Percentiles rank a stretch among this genome's conserved stretches.
Conservation (phyloP, 2,797 vertebrate genomes). For the Loris lydekkerianus region DNA sequence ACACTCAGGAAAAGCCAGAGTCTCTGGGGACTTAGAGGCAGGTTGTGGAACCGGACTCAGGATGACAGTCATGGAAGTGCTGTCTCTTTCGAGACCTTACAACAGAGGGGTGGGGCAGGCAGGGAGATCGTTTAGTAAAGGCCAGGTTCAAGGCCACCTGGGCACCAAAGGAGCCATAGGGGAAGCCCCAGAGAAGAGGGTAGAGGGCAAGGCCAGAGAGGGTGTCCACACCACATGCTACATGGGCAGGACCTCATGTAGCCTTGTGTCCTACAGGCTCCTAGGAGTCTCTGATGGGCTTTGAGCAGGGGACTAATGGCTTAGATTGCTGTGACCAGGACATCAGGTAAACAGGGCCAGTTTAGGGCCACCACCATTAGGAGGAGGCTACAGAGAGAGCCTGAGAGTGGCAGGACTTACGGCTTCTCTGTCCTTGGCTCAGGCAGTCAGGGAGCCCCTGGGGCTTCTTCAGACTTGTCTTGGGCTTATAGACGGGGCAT, state of each 20-base stretch:
- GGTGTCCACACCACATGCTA: no score
- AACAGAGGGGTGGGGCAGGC: not conserved
- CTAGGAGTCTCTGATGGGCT: not conserved
- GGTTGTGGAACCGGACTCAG: not conserved
- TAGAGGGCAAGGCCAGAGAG: no score
- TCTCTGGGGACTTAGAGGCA: not conserved
- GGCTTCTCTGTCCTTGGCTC: not conserved
- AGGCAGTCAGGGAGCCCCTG: fast-evolving
- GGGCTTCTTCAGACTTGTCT: not conserved
- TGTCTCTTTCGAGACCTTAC: not conserved
- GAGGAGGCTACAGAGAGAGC: not conserved
- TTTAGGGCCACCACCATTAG: not conserved
- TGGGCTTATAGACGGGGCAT: not conserved
- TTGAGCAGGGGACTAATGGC: not conserved
- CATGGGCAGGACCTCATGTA: fast-evolving
- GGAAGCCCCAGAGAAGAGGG: not conserved
- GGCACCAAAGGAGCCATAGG: not conserved
- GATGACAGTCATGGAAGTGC: not conserved
- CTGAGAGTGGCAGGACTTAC: not conserved
- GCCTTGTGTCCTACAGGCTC: not conserved
- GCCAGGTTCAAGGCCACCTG: not conserved
- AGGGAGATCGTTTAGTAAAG: not conserved
- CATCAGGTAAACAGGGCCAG: not conserved
- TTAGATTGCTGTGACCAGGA: not conserved
- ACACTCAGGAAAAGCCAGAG: not conserved